A percentile compares a stretch with the other conserved stretches of the same genome.
Evolutionary conservation across 2,888 invertebrate genomes (phyloP).

Genomic region (Phengaris alcon): DNA sequence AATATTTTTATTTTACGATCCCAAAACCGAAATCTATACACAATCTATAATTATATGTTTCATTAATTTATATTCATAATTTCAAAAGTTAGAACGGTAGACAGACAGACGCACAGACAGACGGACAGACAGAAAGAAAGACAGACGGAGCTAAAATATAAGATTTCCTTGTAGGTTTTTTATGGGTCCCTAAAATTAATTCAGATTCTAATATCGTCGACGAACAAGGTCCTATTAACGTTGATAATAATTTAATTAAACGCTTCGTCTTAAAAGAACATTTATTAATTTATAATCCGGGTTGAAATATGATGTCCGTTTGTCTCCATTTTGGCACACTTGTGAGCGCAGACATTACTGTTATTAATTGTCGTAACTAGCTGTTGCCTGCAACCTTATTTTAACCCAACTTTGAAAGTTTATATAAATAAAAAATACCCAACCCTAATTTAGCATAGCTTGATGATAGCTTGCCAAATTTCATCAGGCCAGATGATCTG

Average conservation of each 20-base stretch:
- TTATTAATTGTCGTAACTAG: background rate
- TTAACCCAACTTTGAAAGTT: too few species aligned
- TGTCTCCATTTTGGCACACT: conserved; percentile 12
- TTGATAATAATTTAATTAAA: conserved; percentile 15
- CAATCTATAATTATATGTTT: too few species aligned
- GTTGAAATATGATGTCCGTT: conserved; percentile 15
- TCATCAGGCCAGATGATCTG: background rate
- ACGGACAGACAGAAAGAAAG: too few species aligned
- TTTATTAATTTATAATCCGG: conserved; percentile 17
- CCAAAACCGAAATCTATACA: too few species aligned
- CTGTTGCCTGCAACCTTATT: too few species aligned
- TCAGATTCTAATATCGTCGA: background rate
- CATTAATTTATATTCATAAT: too few species aligned
- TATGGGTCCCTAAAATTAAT: background rate
- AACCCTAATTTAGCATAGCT: background rate
- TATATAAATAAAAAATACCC: too few species aligned
- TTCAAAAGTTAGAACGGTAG: too few species aligned
- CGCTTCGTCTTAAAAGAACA: conserved; percentile 17
- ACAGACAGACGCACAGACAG: too few species aligned
- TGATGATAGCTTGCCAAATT: background rate
- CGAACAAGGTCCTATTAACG: background rate
- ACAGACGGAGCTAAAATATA: too few species aligned
- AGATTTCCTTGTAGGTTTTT: too few species aligned
- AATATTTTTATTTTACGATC: too few species aligned
- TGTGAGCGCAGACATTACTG: background rate